Conservation (phyloP, 2,888 invertebrate species). For the Morinoia aosen region DNA sequence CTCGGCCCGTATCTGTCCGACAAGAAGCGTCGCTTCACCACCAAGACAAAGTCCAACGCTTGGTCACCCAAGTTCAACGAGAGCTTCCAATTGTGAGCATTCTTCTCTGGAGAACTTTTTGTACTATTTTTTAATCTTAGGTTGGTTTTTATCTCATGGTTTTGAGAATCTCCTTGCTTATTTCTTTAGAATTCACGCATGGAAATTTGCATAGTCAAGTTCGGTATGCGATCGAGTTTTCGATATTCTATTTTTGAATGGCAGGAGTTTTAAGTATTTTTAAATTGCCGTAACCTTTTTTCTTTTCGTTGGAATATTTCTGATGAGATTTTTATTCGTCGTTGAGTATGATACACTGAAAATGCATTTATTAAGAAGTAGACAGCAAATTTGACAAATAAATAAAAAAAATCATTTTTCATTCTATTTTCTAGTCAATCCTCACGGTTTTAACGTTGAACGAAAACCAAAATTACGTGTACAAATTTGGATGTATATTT, state of each 20-base stretch:
- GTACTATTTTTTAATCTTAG: neutral
- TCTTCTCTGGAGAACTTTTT: conserved; percentile 57
- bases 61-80: conserved; percentile 99
- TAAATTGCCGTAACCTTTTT: neutral
- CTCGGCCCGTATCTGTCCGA: conserved; percentile 98
- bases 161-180: no score
- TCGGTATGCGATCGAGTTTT: no score
- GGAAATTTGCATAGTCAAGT: no score
- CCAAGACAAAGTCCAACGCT: conserved; percentile 98
- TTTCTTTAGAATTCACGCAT: no score
- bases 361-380: no score
- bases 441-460: neutral
- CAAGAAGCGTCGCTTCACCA: conserved; percentile 97
- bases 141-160: no score
- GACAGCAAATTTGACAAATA: no score
- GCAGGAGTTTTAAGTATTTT: neutral
- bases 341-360: neutral
- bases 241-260: neutral
- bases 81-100: conserved; percentile 97
- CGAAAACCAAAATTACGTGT: neutral
- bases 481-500: neutral
- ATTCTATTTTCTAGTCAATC: neutral
- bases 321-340: neutral
- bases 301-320: neutral
- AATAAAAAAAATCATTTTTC: no score